phyloP scores from a whole-genome alignment of 2,113 vertebrate species.

The Riparia riparia region DNA sequence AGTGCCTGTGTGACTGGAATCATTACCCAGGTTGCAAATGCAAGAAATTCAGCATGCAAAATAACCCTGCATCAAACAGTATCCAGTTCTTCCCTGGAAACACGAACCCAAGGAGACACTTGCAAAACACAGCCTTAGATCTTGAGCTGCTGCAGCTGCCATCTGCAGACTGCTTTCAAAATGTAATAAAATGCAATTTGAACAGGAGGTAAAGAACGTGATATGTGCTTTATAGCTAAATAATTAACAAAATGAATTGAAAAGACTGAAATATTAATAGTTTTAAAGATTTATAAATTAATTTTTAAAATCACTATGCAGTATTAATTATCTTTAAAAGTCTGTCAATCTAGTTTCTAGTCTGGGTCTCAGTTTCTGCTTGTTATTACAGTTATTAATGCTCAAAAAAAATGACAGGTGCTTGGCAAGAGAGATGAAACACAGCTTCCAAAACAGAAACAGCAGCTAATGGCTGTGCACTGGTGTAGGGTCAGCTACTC shows the following conservation, averaged over 20 bases:
- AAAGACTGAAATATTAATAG: constrained; percentile 28
- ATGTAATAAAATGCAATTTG: not conserved
- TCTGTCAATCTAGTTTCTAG: not conserved
- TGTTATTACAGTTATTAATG: constrained; percentile 49
- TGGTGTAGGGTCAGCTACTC: not conserved
- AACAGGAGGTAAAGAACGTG: not conserved
- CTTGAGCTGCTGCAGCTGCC: not conserved
- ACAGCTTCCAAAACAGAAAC: not conserved
- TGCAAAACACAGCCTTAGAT: not conserved
- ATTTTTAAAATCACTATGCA: not conserved
- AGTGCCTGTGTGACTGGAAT: constrained; percentile 4
- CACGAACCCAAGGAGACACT: not conserved
- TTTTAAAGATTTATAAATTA: constrained; percentile 65
- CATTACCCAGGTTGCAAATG: not conserved
- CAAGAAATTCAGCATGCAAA: not conserved
- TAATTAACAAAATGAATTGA: constrained; percentile 53
- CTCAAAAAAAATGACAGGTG: constrained; percentile 1
- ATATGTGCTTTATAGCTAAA: constrained; percentile 23
- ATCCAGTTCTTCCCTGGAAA: not conserved
- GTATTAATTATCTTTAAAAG: constrained; percentile 28
- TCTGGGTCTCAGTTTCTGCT: not conserved
- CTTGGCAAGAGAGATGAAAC: constrained; percentile 18
- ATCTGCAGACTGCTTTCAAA: constrained; percentile 17
- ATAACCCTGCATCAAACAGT: not conserved
- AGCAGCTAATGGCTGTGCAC: not conserved